Evolutionary conservation across 2,888 invertebrate species (phyloP).

Genomic region (Anorthoa munda): DNA sequence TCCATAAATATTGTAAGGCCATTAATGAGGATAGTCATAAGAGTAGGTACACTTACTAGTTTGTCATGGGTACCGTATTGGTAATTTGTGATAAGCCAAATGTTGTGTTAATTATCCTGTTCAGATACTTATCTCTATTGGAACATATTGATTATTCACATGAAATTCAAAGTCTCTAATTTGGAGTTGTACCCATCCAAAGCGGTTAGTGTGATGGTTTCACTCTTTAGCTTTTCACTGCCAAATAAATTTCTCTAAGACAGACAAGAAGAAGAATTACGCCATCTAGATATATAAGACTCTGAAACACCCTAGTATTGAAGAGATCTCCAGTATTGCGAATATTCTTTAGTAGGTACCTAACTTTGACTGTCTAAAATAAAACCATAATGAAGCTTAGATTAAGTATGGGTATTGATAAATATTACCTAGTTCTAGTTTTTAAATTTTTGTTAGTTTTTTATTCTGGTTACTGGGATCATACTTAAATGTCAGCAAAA

Average conservation of each 20-base stretch:
- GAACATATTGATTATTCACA: neutral
- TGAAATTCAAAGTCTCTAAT: neutral
- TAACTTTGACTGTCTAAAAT: neutral
- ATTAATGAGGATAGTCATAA: conserved; percentile 61
- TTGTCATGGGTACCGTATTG: conserved; percentile 17
- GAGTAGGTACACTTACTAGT: conserved; percentile 49
- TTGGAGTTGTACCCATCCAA: neutral
- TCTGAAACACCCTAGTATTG: no score
- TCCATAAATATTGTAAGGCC: conserved; percentile 62
- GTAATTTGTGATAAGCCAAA: conserved; percentile 28
- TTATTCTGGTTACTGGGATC: neutral
- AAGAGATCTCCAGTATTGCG: no score
- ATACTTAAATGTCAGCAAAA: conserved; percentile 5
- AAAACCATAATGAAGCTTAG: neutral
- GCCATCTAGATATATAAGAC: no score
- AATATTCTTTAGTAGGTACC: no score
- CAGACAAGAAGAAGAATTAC: neutral
- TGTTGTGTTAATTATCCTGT: conserved; percentile 32
- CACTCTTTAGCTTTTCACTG: neutral
- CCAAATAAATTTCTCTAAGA: no score
- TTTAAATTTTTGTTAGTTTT: neutral
- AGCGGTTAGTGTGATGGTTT: neutral
- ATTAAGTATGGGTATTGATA: no score
- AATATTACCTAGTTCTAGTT: neutral
- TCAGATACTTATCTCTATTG: neutral